These are phyloP conservation scores for Apodemia duryi DNA, from an alignment of 2,888 invertebrate species.

Conservation along the genomic window DNA sequence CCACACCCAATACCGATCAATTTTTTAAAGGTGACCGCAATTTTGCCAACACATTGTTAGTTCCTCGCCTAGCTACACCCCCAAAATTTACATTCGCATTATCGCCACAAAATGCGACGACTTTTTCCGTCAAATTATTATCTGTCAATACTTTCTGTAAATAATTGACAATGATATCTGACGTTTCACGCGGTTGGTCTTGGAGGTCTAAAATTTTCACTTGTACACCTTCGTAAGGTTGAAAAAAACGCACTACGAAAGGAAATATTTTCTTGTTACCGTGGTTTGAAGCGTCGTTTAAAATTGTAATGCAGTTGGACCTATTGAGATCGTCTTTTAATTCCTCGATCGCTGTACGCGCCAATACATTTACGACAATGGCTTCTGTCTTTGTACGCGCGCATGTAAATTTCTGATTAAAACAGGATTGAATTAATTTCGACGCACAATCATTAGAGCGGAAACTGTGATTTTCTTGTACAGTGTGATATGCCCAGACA, in stretches of 20 bases:
- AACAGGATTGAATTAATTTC: slow-evolving; percentile 11
- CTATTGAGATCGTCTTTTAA: slow-evolving; percentile 35
- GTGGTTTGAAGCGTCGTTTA: slow-evolving; percentile 42
- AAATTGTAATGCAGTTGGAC: slow-evolving; percentile 34
- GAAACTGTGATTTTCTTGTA: not conserved
- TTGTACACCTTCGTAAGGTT: slow-evolving; percentile 35
- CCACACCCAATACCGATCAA: slow-evolving; percentile 34
- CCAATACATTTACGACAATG: slow-evolving; percentile 34
- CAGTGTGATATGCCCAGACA: slow-evolving; percentile 17
- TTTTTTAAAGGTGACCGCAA: slow-evolving; percentile 30
- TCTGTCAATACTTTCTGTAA: slow-evolving; percentile 37
- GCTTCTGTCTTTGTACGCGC: slow-evolving; percentile 16
- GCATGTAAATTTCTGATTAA: too few species aligned
- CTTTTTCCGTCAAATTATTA: slow-evolving; percentile 37
- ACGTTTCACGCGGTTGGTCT: slow-evolving; percentile 35
- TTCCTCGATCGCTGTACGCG: slow-evolving; percentile 33
- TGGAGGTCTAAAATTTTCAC: slow-evolving; percentile 36
- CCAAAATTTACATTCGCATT: slow-evolving; percentile 14
- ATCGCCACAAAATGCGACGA: slow-evolving; percentile 36
- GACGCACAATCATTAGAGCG: not conserved
- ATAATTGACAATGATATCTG: slow-evolving; percentile 35
- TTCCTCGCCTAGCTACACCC: too few species aligned
- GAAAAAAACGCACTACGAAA: slow-evolving; percentile 34
- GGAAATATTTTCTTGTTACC: slow-evolving; percentile 40
- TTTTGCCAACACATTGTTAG: slow-evolving; percentile 31